Base-by-base conservation (phyloP, 2,888 invertebrate species). In the Scaptomyza reducta region DNA sequence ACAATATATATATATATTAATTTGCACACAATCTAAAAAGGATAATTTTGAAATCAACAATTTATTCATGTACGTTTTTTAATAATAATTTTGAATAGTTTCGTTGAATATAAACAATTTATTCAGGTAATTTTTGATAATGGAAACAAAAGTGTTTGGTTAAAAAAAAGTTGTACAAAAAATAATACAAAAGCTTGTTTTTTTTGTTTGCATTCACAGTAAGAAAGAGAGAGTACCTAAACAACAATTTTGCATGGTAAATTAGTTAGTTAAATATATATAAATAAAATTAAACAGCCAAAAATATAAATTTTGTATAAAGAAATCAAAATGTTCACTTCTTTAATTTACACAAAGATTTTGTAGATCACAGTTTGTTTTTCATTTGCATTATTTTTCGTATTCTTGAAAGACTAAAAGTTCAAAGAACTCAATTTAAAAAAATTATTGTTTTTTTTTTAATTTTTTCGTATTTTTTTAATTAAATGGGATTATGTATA, bases 311-410 rank as follows among this genome's bases (percentile, higher is more conserved):
- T 89, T 88, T 90, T 71, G 85, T 75, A 78, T 66, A 87, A 81
- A 78, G 76, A 70, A 70, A 73, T 74, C 55, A 80, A 80, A 70
- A 74, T 61, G 77, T 71, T 79, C 65, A 76, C 65, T 71, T 75
- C n/a, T 65, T 70, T n/a, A 75, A 22, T 56, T 74, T 58, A 67
- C 67, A 75, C 62, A 75, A 74, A 75, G 58, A 74, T 68, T 58
- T 73, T 79, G 74, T 80, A 90, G 90, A 90, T 90, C 91, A 91
- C 91, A 91, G 91, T 90, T 91, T 89, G 88, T 80, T 86, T 75
- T 70, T 70, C 75, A 83, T 81, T 88, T 89, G 84, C 79, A 86
- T 83, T 88, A 88, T 78, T 82, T 88, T 77, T 87, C 75, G 81
- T 53, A 63, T 44, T 62, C 35, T 56, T 56, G 42, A 47, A 27